A percentile compares a stretch with the other conserved stretches of the same genome.
Evolutionary conservation across 2,797 vertebrate species (phyloP).

Genomic region (Staurois parvus): DNA sequence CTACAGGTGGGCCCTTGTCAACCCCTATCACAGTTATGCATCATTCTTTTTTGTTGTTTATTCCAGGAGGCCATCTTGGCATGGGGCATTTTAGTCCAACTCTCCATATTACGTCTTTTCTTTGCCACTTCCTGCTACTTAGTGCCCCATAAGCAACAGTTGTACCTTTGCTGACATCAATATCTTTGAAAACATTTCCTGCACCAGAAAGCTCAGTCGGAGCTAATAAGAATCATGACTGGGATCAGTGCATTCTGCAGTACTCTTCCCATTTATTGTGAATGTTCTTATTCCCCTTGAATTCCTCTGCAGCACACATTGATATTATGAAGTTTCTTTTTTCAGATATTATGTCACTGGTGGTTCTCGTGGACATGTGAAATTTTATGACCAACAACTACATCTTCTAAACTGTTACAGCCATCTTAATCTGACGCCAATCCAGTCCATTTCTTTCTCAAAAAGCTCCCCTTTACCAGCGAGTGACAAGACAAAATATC

Average conservation of each 20-base stretch:
- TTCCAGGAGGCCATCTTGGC: no score
- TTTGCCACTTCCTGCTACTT: no score
- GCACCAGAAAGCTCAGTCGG: no score
- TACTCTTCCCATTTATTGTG: no score
- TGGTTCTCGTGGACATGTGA: slow-evolving; percentile 82
- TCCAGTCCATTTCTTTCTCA: slow-evolving; percentile 87
- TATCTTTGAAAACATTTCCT: neutral
- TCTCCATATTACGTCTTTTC: no score
- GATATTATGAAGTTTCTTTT: slow-evolving; percentile 49
- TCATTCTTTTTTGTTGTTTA: no score
- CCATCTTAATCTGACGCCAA: slow-evolving; percentile 77
- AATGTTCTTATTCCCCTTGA: neutral
- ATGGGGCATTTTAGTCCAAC: no score
- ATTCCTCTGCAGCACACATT: neutral
- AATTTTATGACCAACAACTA: slow-evolving; percentile 83
- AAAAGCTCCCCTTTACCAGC: slow-evolving; percentile 65
- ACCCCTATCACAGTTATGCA: no score
- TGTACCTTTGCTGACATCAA: neutral
- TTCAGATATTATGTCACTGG: slow-evolving; percentile 86
- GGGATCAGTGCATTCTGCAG: neutral
- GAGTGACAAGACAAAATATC: slow-evolving; percentile 41
- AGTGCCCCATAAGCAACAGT: no score
- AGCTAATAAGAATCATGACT: neutral
- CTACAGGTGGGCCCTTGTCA: no score
- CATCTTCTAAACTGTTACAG: slow-evolving; percentile 76